Evolutionary conservation across 2,888 invertebrate genomes (phyloP).

Genomic region (Idaea biselata): DNA sequence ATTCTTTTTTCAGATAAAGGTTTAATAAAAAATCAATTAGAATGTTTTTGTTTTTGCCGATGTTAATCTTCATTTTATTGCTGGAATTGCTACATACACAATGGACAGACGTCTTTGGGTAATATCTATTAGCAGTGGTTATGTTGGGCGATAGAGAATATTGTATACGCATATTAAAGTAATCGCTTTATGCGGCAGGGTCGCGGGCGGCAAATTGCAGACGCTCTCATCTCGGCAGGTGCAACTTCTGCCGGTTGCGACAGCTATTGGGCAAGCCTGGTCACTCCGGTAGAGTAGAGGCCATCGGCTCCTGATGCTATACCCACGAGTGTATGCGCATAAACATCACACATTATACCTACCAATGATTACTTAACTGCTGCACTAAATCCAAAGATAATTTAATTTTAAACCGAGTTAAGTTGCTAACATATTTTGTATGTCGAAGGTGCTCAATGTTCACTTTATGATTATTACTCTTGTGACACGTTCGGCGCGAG

Average conservation of each 20-base stretch:
- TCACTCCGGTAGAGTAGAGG: constrained; percentile 50
- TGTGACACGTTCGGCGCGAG: constrained; percentile 36
- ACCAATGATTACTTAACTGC: constrained; percentile 64
- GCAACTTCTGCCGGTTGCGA: constrained; percentile 74
- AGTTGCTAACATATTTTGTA: constrained; percentile 49
- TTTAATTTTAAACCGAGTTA: constrained; percentile 43
- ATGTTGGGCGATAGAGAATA: constrained; percentile 1
- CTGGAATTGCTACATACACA: constrained; percentile 2
- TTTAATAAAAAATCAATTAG: neutral
- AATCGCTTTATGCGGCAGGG: constrained; percentile 38
- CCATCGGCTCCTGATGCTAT: constrained; percentile 57
- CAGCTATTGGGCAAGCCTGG: constrained; percentile 72
- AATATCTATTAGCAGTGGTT: constrained; percentile 1
- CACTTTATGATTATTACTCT: constrained; percentile 37
- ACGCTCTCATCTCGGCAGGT: constrained; percentile 72
- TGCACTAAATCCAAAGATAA: constrained; percentile 68
- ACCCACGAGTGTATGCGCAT: constrained; percentile 56
- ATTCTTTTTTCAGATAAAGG: neutral
- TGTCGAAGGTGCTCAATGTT: constrained; percentile 32
- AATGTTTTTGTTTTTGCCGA: neutral
- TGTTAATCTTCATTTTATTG: neutral
- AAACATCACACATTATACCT: constrained; percentile 72
- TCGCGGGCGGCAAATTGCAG: constrained; percentile 53
- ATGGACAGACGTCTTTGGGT: neutral
- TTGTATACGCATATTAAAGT: constrained; percentile 15